phyloP scores from a whole-genome alignment of 2,888 invertebrate species.

The Yponomeuta plumbellus region DNA sequence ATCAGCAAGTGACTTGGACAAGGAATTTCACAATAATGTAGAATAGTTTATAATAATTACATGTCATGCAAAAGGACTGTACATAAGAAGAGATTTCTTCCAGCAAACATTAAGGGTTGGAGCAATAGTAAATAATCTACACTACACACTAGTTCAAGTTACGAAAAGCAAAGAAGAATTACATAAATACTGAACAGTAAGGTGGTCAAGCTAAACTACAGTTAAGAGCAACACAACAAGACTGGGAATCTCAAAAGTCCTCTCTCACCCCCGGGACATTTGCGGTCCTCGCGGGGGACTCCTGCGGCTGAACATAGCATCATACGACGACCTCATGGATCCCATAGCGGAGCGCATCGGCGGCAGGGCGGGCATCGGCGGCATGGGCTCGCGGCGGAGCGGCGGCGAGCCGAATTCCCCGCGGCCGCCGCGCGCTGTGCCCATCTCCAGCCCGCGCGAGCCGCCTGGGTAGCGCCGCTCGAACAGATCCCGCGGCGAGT shows the following conservation, averaged over 20 bases:
- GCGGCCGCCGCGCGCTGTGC: slow-evolving; percentile 68
- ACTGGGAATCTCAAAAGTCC: slow-evolving; percentile 16
- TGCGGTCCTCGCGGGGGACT: slow-evolving; percentile 81
- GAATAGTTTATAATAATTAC: too few relatives aligned
- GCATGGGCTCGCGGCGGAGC: slow-evolving; percentile 85
- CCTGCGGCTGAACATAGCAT: slow-evolving; percentile 89
- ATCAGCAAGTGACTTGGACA: too few relatives aligned
- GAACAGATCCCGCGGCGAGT: slow-evolving; percentile 86
- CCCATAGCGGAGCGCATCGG: slow-evolving; percentile 78
- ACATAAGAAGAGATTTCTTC: too few relatives aligned
- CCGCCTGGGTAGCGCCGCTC: slow-evolving; percentile 86
- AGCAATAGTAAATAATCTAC: too few relatives aligned
- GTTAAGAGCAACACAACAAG: slow-evolving; percentile 6
- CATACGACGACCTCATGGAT: slow-evolving; percentile 83
- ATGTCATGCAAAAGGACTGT: too few relatives aligned
- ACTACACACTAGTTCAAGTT: too few relatives aligned
- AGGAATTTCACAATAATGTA: too few relatives aligned
- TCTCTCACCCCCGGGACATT: slow-evolving; percentile 71
- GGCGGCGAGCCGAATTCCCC: slow-evolving; percentile 85
- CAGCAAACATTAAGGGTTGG: too few relatives aligned
- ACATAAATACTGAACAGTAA: background rate
- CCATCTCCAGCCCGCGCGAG: slow-evolving; percentile 71
- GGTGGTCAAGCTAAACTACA: background rate
- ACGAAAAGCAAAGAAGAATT: too few relatives aligned
- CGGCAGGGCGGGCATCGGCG: slow-evolving; percentile 85